phyloP scores from a whole-genome alignment of 2,888 invertebrate genomes.

The Allacma fusca region DNA sequence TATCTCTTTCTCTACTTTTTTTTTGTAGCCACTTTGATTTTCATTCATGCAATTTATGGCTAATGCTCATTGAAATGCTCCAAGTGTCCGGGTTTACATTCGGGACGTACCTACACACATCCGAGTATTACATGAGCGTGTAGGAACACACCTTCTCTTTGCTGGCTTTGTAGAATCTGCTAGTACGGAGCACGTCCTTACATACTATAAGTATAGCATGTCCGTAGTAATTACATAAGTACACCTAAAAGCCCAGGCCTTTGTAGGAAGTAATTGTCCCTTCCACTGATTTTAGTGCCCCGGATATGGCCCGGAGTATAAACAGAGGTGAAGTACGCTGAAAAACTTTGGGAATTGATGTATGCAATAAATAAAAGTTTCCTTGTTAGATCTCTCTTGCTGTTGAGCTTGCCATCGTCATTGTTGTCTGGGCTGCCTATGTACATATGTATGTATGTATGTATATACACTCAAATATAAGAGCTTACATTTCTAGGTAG shows the following conservation, averaged over 20 bases:
- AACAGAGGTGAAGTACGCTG: neutral
- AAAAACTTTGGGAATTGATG: slow-evolving; percentile 16
- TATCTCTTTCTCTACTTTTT: neutral
- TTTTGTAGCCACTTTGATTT: slow-evolving; percentile 27
- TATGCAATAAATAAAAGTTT: slow-evolving; percentile 1
- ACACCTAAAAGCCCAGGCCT: too few species aligned
- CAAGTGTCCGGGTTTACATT: slow-evolving; percentile 8
- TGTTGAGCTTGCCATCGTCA: neutral
- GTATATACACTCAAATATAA: too few species aligned
- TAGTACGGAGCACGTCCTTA: too few species aligned
- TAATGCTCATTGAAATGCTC: slow-evolving; percentile 44
- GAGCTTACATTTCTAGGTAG: too few species aligned
- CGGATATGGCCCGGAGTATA: neutral
- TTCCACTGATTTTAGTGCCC: neutral
- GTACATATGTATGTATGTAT: too few species aligned
- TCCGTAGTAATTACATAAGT: too few species aligned
- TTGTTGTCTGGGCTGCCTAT: too few species aligned
- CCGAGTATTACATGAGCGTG: neutral
- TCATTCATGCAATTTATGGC: slow-evolving; percentile 45
- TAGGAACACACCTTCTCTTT: neutral
- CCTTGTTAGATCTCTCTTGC: neutral
- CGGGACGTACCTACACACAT: neutral
- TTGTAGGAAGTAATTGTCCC: slow-evolving; percentile 5
- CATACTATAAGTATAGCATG: too few species aligned
- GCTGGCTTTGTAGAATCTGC: too few species aligned